Evolutionary conservation across 2,888 invertebrate species (phyloP), one percentile per base, ranked within the genome.

Genomic region (Phania funesta): DNA sequence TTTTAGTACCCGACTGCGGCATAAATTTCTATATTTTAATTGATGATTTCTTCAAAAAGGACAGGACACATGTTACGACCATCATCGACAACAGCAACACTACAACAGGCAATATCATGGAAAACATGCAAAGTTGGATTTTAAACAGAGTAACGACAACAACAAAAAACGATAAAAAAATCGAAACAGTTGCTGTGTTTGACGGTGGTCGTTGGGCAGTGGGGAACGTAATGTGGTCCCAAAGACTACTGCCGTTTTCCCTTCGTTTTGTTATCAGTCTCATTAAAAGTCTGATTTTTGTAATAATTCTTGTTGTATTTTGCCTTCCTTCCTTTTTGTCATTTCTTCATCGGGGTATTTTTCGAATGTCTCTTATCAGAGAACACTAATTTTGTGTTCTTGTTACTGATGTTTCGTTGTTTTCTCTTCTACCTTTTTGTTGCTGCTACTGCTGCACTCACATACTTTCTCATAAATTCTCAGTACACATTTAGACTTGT

Each of bases 11-110:
- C n/a, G 83, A 81, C 85, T 84, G 86, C 85, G 84, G 84, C 86
- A 87, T 88, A 87, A 86, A 87, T 88, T 85, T 86, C 84, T 85
- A 85, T 86, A 87, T 86, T 87, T 76, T 86, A 88, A 88, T 88
- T 88, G 87, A 88, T 88, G 88, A 87, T 88, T 87, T 87, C 78
- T 87, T 87, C 75, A 85, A 86, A 86, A 85, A 64, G 78, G 68
- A 73, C 68, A 85, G 86, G 86, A 86, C 87, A 87, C 88, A 88
- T 87, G 87, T 87, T 87, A 86, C 85, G 84, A 71, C 83, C 84
- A 85, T 84, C 85, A 84, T 16, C 35, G 50, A 48, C 74, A 70
- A 44, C 67, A 74, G 22, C 46, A 78, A 32, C 58, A 24, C 44
- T 9, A 52, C 46, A 71, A 9, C 65, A 52, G 20, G 18, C 32